Base-by-base conservation (phyloP, 2,888 invertebrate genomes). In the Limnephilus rhombicus region DNA sequence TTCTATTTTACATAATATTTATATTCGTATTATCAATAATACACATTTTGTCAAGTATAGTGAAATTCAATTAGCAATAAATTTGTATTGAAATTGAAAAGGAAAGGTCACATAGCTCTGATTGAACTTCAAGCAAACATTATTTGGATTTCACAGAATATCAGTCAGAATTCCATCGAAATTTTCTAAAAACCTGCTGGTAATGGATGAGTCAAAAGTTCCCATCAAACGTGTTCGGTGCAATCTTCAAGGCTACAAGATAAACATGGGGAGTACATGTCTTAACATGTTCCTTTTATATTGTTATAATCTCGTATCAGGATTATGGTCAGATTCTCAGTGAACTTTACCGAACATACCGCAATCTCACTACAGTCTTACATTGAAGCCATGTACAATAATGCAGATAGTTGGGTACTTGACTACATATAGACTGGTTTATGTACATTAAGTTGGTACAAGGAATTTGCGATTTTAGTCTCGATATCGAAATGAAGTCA, bases 241-340 rank as follows among this genome's bases (percentile, higher is more conserved):
- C 83, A 37, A 41, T 83, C 24, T 83, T 37, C 83, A 83, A 83
- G 83, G 83, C 18, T 83, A 83, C 83, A 83, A 83, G 83, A 83
- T 83, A 83, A 41, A 83, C 83, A 24, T 9, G 68, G 2, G 53
- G 9, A 24, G 68, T 68, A 68, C 68, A 68, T 24, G 68, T 68
- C 68, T 68, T 68, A 68, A 68, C 68, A 68, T 68, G 68, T 68
- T 68, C 68, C 68, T 68, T 68, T 68, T 68, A 68, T 68, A 68
- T 68, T 83, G 83, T 83, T 83, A 41, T 41, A 83, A 83, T 83
- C 83, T 83, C 83, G 34, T 34, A 41, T 68, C 68, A 68, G 24
- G 68, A 68, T 7, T 68, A 68, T 68, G 68, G 68, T 68, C 31
- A 83, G 83, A 41, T 83, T 37, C 37, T 37, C 37, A 83, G 41